Evolutionary conservation across 2,113 vertebrate species (phyloP).

Genomic region (Passer domesticus): DNA sequence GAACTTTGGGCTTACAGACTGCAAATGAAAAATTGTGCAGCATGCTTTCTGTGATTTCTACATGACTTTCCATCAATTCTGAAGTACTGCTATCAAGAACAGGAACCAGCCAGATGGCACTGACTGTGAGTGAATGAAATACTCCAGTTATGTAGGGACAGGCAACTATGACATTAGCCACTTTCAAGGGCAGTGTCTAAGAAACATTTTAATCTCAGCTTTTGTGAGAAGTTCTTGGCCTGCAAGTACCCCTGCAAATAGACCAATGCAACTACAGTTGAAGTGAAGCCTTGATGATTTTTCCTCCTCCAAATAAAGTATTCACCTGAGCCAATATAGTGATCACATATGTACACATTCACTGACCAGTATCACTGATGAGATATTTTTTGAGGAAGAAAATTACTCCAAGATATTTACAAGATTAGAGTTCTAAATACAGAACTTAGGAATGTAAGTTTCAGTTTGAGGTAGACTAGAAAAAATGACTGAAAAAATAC

Average conservation of each 20-base stretch:
- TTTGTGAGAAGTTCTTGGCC: background rate
- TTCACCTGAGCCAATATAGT: background rate
- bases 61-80: background rate
- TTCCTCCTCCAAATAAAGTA: background rate
- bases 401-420: background rate
- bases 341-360: fast-evolving
- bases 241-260: background rate
- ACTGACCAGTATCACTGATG: background rate
- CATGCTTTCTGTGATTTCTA: background rate
- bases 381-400: background rate
- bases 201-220: background rate
- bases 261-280: background rate
- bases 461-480: background rate
- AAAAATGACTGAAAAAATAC: background rate
- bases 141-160: background rate
- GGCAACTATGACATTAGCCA: background rate
- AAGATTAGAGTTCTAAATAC: background rate
- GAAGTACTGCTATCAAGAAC: background rate
- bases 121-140: background rate
- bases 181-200: background rate
- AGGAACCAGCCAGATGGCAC: background rate
- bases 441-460: background rate
- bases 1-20: background rate
- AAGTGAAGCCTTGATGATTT: background rate
- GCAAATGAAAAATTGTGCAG: background rate